Base-by-base conservation (phyloP, 1,140 invertebrate genomes). In the Adoxophyes honmai region DNA sequence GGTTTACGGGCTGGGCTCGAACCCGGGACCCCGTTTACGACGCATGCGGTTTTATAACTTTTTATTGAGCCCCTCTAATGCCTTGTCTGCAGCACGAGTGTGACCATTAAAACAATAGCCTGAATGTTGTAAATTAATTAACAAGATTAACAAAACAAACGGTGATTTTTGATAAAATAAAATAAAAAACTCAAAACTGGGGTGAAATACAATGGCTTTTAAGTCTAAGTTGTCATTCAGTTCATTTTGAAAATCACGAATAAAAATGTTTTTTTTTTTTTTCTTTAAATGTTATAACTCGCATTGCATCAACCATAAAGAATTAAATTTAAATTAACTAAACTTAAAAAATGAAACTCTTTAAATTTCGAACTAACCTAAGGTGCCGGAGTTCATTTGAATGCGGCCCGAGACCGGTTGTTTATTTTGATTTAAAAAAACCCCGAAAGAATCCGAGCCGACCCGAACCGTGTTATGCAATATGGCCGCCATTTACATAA, bases 1-100 rank as follows among this genome's bases (percentile, higher is more conserved):
- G 75, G 85, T 88, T 86, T 85, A 81, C 80, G 73, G 69, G 70
- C 62, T 60, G 67, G 62, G 66, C 67, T 79, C 78, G 75, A 88
- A 84, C 84, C 73, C 61, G 71, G 78, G 74, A 75, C 79, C 76
- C 73, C 66, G 68, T 83, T 86, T 86, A 83, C 67, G 75, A 74
- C 68, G 59, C 61, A 66, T 65, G 58, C 58, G 55, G 60, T 78
- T 86, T 83, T 86, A 84, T 64, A 82, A 73, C 81, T 62, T 81
- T 82, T 71, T 81, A 73, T 76, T 69, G 71, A 62, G 64, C 61
- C 66, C 48, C 57, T 52, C 64, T 70, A 63, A 63, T 68, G 55
- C 37, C 37, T 61, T 53, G 59, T 51, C 37, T 59, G 59, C 52
- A 64, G 60, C 63, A 55, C 60, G n/a, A 8, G 28, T 5, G 66